Conservation (phyloP, 2,888 invertebrate species). For the Gastrophysa polygoni region DNA sequence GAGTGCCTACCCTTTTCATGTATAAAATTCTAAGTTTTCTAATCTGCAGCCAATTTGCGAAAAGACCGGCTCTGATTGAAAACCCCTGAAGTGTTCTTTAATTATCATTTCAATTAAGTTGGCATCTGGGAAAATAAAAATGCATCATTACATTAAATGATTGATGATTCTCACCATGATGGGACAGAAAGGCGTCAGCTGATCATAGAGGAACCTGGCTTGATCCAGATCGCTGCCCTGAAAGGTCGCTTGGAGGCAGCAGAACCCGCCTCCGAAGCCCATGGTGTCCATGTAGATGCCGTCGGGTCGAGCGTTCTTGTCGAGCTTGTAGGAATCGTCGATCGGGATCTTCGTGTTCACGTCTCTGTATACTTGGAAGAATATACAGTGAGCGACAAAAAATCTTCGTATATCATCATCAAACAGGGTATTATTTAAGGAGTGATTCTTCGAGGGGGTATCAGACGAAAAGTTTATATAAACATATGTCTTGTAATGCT, state of each 20-base stretch:
- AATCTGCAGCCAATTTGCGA: no score
- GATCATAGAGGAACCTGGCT: conserved; percentile 95
- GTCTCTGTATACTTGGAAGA: conserved; percentile 82
- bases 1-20: no score
- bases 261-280: conserved; percentile 99
- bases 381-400: not conserved
- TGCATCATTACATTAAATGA: no score
- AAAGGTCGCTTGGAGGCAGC: conserved; percentile 94
- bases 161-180: conserved; percentile 82
- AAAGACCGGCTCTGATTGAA: no score
- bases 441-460: no score
- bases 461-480: no score
- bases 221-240: conserved; percentile 96
- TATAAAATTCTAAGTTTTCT: no score
- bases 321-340: conserved; percentile 71
- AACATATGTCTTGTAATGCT: no score
- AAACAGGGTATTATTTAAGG: not conserved
- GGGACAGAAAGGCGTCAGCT: conserved; percentile 94
- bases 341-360: conserved; percentile 84
- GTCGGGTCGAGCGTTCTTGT: conserved; percentile 78
- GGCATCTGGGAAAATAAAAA: no score
- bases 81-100: no score
- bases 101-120: no score
- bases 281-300: conserved; percentile 98
- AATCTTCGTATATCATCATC: not conserved